Evolutionary conservation across 2,888 invertebrate genomes (phyloP).

Genomic region (Cephus sareptanus): DNA sequence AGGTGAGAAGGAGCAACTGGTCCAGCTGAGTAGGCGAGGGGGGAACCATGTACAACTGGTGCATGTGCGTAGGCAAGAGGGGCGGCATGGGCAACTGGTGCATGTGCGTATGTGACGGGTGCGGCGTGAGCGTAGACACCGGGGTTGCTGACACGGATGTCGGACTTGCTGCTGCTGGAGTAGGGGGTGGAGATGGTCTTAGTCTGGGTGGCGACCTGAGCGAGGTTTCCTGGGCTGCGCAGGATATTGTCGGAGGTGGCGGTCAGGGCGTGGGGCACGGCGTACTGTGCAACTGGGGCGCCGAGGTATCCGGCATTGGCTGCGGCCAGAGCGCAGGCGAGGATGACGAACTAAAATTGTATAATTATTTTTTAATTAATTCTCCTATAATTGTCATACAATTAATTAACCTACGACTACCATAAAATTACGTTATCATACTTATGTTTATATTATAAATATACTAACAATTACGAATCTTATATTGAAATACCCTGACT

Average conservation of each 20-base stretch:
- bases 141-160: slow-evolving; percentile 56
- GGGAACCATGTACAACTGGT: slow-evolving; percentile 32
- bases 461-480: background rate
- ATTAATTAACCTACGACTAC: no score
- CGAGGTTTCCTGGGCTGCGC: slow-evolving; percentile 52
- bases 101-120: slow-evolving; percentile 34
- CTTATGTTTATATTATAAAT: background rate
- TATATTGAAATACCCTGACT: background rate
- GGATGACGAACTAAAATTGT: slow-evolving; percentile 41
- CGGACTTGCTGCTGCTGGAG: slow-evolving; percentile 53
- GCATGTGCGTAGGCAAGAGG: slow-evolving; percentile 25
- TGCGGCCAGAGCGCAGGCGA: slow-evolving; percentile 51
- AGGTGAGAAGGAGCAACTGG: slow-evolving; percentile 35
- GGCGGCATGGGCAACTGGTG: slow-evolving; percentile 34
- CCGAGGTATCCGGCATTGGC: slow-evolving; percentile 51
- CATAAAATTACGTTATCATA: background rate
- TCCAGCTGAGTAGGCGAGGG: slow-evolving; percentile 48
- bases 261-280: slow-evolving; percentile 55
- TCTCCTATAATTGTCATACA: background rate
- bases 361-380: background rate
- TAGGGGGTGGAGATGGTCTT: slow-evolving; percentile 57
- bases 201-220: slow-evolving; percentile 49
- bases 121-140: slow-evolving; percentile 46
- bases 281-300: slow-evolving; percentile 39
- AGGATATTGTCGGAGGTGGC: slow-evolving; percentile 50